Evolutionary conservation across 2,888 invertebrate species (phyloP).

Genomic region (Isotomurus palustris): DNA sequence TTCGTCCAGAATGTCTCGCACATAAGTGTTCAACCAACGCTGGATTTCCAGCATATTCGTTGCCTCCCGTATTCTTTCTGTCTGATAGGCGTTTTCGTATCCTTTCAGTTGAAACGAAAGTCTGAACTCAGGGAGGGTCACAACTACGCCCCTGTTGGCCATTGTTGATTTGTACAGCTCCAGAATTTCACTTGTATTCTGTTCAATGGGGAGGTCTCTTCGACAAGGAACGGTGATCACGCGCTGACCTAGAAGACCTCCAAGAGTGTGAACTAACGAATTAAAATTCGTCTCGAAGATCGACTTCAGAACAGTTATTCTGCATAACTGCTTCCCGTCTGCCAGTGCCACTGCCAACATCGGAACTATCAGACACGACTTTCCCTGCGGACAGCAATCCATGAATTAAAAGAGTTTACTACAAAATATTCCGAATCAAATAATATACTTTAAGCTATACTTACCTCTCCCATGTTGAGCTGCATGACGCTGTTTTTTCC

Average conservation of each 20-base stretch:
- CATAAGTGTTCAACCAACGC: conserved; percentile 18
- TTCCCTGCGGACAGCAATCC: too few species aligned
- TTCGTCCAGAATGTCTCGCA: conserved; percentile 36
- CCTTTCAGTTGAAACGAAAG: conserved; percentile 24
- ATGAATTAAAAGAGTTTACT: too few species aligned
- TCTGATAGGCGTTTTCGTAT: conserved; percentile 16
- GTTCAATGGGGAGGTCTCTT: conserved; percentile 19
- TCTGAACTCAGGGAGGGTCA: conserved; percentile 30
- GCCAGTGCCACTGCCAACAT: conserved; percentile 24
- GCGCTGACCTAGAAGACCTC: conserved; percentile 24
- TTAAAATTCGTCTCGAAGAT: conserved; percentile 26
- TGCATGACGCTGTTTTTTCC: conserved; percentile 28
- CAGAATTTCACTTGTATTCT: conserved; percentile 1
- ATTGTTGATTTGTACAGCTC: conserved; percentile 24
- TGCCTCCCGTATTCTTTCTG: background rate
- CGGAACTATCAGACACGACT: conserved; percentile 40
- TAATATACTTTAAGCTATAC: too few species aligned
- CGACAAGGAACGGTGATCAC: conserved; percentile 33
- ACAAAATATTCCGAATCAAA: too few species aligned
- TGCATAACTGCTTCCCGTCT: conserved; percentile 15
- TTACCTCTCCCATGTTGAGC: conserved; percentile 41
- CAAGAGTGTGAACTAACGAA: conserved; percentile 19
- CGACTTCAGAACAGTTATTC: conserved; percentile 37
- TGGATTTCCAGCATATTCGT: conserved; percentile 12
- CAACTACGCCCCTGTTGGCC: conserved; percentile 17